Conservation (phyloP, 1,140 invertebrate genomes). For the Drosophila saltans region DNA sequence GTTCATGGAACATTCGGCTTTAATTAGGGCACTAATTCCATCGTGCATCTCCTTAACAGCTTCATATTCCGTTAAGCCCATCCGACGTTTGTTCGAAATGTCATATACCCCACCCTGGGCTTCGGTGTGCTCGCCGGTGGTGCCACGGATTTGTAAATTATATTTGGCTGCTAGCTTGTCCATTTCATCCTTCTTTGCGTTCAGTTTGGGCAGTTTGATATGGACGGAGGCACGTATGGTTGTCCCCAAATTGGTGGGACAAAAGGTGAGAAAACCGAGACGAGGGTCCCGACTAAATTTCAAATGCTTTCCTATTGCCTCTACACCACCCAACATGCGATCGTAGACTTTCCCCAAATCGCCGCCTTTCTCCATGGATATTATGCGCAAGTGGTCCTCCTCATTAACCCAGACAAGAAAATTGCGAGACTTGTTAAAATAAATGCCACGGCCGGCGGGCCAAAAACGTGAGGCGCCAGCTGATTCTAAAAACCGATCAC, state of each 20-base stretch:
- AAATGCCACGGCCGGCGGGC: constrained; percentile 97
- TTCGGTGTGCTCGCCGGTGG: constrained; percentile 96
- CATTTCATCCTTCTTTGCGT: constrained; percentile 91
- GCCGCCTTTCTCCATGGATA: constrained; percentile 98
- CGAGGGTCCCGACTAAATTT: constrained; percentile 95
- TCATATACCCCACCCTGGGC: constrained; percentile 96
- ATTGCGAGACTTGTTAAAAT: constrained; percentile 96
- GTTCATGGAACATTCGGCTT: constrained; percentile 86
- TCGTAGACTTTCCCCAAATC: constrained; percentile 95
- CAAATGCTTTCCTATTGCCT: constrained; percentile 94
- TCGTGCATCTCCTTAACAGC: constrained; percentile 95
- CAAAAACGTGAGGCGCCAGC: constrained; percentile 95
- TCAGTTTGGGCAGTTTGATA: constrained; percentile 97
- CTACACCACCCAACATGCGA: constrained; percentile 94
- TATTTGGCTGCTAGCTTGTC: constrained; percentile 94
- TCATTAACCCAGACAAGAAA: constrained; percentile 99
- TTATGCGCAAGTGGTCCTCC: constrained; percentile 98
- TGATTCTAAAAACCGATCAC: constrained; percentile 88
- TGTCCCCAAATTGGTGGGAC: constrained; percentile 98
- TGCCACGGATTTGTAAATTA: constrained; percentile 96
- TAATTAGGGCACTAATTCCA: constrained; percentile 93
- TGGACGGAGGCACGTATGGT: constrained; percentile 98
- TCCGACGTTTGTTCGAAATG: constrained; percentile 94
- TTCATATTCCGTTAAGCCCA: constrained; percentile 93
- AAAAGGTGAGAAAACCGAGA: constrained; percentile 98